Conservation (phyloP, 2,888 invertebrate genomes). For the Dicranocentrus wangi region DNA sequence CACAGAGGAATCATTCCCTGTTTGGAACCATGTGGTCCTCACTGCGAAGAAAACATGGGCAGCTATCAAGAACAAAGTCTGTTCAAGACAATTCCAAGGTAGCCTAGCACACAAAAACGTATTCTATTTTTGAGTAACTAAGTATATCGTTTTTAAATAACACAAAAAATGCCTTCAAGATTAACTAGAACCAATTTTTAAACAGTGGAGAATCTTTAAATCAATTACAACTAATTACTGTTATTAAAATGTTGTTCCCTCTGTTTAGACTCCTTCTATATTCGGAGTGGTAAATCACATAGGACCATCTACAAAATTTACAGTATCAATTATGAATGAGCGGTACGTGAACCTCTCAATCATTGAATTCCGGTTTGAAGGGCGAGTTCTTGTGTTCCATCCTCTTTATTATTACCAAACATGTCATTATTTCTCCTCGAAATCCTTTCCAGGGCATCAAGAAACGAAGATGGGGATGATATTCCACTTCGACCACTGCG, state of each 20-base stretch:
- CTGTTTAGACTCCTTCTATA: slow-evolving; percentile 56
- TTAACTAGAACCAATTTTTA: too few relatives aligned
- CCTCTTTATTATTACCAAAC: too few relatives aligned
- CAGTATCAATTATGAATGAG: slow-evolving; percentile 68
- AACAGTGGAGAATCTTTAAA: too few relatives aligned
- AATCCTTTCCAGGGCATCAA: slow-evolving; percentile 66
- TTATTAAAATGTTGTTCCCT: slow-evolving; percentile 5
- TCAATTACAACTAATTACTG: neutral
- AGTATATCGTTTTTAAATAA: too few relatives aligned
- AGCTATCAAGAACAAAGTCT: slow-evolving; percentile 79
- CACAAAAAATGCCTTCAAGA: too few relatives aligned
- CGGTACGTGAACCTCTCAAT: slow-evolving; percentile 50
- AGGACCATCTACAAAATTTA: slow-evolving; percentile 64
- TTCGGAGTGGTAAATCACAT: slow-evolving; percentile 66
- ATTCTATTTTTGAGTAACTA: too few relatives aligned
- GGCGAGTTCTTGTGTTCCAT: neutral
- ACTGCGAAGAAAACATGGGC: slow-evolving; percentile 84
- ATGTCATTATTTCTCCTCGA: neutral
- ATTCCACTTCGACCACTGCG: slow-evolving; percentile 84
- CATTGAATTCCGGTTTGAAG: neutral
- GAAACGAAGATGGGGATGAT: slow-evolving; percentile 78
- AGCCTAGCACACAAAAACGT: neutral
- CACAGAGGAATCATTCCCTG: slow-evolving; percentile 93
- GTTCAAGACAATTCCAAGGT: slow-evolving; percentile 77
- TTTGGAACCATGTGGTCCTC: slow-evolving; percentile 98